These are phyloP conservation scores for Drosophila repleta DNA, from an alignment of 1,140 invertebrate species.

Conservation along the genomic window DNA sequence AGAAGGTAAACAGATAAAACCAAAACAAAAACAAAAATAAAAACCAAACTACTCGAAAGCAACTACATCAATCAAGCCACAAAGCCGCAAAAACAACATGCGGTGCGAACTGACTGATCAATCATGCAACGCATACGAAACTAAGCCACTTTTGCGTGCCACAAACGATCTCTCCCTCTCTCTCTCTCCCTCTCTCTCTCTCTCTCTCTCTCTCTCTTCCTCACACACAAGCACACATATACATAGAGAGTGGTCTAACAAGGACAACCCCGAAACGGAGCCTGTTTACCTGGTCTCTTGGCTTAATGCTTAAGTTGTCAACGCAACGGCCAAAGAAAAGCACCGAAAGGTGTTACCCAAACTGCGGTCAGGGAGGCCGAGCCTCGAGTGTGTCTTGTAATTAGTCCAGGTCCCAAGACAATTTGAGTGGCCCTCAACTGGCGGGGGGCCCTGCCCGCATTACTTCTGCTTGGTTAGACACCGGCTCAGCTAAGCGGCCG, in stretches of 20 bases:
- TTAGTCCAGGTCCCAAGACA: slow-evolving; percentile 21
- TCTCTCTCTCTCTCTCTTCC: too few species aligned
- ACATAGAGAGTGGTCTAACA: background rate
- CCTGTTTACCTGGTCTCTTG: slow-evolving; percentile 5
- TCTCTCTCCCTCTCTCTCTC: background rate
- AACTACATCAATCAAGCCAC: slow-evolving; percentile 43
- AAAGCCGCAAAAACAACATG: slow-evolving; percentile 36
- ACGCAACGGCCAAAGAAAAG: slow-evolving; percentile 13
- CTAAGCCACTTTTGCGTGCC: slow-evolving; percentile 3
- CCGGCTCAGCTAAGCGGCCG: background rate
- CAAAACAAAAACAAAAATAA: background rate
- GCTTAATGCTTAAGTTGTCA: slow-evolving; percentile 42
- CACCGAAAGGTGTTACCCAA: slow-evolving; percentile 37
- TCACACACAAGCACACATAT: background rate
- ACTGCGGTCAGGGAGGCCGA: slow-evolving; percentile 28
- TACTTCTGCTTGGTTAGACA: slow-evolving; percentile 32
- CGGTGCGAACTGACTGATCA: slow-evolving; percentile 37
- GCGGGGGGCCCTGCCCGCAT: slow-evolving; percentile 15
- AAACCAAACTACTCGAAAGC: background rate
- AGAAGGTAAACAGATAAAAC: background rate
- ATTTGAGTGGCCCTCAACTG: slow-evolving; percentile 6
- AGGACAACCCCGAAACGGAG: background rate
- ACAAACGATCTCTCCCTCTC: background rate
- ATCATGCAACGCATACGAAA: slow-evolving; percentile 34
- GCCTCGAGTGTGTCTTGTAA: slow-evolving; percentile 18